These are phyloP conservation scores for Falco naumanni DNA, from an alignment of 2,797 vertebrate genomes.

Conservation along the genomic window DNA sequence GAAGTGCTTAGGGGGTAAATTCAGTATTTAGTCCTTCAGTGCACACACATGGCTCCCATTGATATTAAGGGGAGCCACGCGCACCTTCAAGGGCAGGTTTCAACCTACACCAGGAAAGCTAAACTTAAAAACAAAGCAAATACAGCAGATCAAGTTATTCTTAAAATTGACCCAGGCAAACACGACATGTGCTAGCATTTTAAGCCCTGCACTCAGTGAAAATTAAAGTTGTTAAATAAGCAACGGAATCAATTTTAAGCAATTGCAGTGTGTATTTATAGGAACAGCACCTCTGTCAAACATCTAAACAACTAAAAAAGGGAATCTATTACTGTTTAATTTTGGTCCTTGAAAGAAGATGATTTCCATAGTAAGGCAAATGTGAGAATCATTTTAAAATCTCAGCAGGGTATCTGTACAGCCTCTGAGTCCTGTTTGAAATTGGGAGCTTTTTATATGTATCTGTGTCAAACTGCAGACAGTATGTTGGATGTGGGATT, in stretches of 20 bases:
- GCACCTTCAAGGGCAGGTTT: slow-evolving; percentile 32
- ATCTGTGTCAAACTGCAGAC: slow-evolving; percentile 48
- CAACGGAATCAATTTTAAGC: slow-evolving; percentile 50
- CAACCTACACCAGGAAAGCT: slow-evolving; percentile 19
- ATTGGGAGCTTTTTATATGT: slow-evolving; percentile 41
- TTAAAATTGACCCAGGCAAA: slow-evolving; percentile 24
- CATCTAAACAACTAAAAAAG: slow-evolving; percentile 52
- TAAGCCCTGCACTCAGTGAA: slow-evolving; percentile 23
- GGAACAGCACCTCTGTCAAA: slow-evolving; percentile 41
- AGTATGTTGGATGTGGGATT: slow-evolving; percentile 34
- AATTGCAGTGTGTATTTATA: slow-evolving; percentile 47
- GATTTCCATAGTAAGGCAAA: slow-evolving; percentile 41
- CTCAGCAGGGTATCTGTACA: slow-evolving; percentile 49
- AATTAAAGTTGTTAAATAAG: slow-evolving; percentile 57
- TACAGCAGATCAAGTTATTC: background rate
- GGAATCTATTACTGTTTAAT: slow-evolving; percentile 44
- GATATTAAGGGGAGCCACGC: slow-evolving; percentile 49
- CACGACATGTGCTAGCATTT: slow-evolving; percentile 39
- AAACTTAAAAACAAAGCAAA: slow-evolving; percentile 36
- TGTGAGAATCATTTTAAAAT: slow-evolving; percentile 43
- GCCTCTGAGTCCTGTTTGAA: slow-evolving; percentile 28
- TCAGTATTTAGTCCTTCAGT: slow-evolving; percentile 18
- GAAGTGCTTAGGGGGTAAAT: slow-evolving; percentile 34
- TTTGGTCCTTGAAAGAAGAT: slow-evolving; percentile 35
- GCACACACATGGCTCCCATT: slow-evolving; percentile 50